Evolutionary conservation across 2,888 invertebrate species (phyloP), one percentile per base, ranked within the genome.

Genomic region (Notodonta ziczac): DNA sequence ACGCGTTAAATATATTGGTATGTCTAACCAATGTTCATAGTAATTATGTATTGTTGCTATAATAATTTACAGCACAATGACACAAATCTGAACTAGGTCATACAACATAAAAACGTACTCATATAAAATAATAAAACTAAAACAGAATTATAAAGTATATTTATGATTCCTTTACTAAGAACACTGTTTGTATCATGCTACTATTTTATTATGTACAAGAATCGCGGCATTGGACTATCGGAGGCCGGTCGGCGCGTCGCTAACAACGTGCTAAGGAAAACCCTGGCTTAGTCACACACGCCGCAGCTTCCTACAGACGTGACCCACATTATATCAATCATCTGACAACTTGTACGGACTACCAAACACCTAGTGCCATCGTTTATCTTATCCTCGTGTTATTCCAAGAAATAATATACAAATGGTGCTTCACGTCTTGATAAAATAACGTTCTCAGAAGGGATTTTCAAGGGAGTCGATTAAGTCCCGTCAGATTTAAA

Each of bases 241-340:
- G 64, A 73, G 71, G 71, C 58, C 67, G 57, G n/a, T 8, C 13
- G 39, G 6, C 12, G 55, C 57, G 40, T 60, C 61, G 61, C 51
- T 56, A 39, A 53, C 61, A 60, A 64, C 53, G 66, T 58, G 56
- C 62, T 58, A 62, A 82, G 84, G 82, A 81, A 84, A 84, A 83
- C 81, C 82, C 82, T 74, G 74, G 70, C 62, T 69, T 73, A 75
- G 70, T 75, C 80, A 78, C 72, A 35, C 39, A 6, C 9, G 50
- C 39, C 39, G 54, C 54, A 73, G 76, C 78, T 85, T 83, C 84
- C 83, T 81, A 74, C 61, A 70, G 72, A 81, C 82, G 85, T 82
- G 86, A 81, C 77, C 76, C 69, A 80, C 81, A 79, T 83, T 58
- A 52, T 50, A 57, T 59, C 58, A 57, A 60, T 61, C 74, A 62